phyloP scores from a whole-genome alignment of 2,113 vertebrate genomes.

The Narcine bancroftii region DNA sequence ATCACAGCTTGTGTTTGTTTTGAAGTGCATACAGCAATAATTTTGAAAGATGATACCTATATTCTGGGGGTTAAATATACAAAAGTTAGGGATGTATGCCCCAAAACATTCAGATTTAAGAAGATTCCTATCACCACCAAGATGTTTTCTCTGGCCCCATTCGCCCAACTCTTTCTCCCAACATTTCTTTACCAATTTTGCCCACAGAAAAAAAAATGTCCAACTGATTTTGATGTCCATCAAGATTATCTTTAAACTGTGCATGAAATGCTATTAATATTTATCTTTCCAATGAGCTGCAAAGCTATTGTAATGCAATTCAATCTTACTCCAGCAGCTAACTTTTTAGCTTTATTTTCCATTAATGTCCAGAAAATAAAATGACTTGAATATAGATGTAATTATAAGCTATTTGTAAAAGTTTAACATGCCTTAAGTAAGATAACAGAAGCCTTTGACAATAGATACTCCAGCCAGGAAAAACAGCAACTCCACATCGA shows the following conservation, averaged over 20 bases:
- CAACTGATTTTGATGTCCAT: no score
- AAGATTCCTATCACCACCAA: no score
- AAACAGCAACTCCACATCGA: no score
- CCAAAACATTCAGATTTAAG: no score
- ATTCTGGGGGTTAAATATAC: no score
- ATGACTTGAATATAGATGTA: not conserved
- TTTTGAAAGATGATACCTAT: no score
- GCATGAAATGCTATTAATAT: not conserved
- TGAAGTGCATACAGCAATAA: no score
- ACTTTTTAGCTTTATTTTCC: not conserved
- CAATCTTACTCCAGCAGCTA: not conserved
- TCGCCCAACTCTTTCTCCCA: not conserved
- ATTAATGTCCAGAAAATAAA: not conserved
- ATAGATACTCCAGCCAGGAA: no score
- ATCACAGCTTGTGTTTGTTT: no score
- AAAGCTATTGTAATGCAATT: not conserved
- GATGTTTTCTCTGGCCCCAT: not conserved
- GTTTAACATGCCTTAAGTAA: no score
- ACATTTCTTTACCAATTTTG: not conserved
- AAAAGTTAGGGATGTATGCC: no score
- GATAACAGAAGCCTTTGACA: no score
- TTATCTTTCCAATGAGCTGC: not conserved
- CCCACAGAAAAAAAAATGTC: not conserved
- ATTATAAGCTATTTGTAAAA: not conserved
- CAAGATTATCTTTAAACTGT: not conserved